A percentile compares a stretch with the other conserved stretches of the same genome.
Conservation (phyloP, 2,797 vertebrate species). For the Parambassis ranga region DNA sequence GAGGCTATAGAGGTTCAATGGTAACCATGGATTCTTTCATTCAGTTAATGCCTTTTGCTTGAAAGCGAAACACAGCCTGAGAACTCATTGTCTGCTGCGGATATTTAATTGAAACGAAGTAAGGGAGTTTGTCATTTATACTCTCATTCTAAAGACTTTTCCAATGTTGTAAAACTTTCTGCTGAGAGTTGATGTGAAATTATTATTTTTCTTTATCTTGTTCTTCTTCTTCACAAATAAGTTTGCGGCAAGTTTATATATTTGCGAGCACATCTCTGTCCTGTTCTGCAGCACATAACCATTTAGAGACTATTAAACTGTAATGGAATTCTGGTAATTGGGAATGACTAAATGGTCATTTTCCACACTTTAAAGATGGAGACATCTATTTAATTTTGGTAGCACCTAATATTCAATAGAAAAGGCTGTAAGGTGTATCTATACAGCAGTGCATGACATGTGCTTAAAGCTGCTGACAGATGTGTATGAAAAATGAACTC, state of each 20-base stretch:
- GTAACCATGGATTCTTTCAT: conserved; percentile 64
- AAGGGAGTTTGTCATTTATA: conserved; percentile 33
- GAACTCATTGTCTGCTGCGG: conserved; percentile 56
- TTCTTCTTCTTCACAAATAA: not conserved
- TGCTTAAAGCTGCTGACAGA: too few relatives aligned
- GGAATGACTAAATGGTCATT: not conserved
- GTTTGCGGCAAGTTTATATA: not conserved
- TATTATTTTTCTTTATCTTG: not conserved
- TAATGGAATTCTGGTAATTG: not conserved
- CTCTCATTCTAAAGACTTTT: conserved; percentile 38
- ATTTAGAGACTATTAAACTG: not conserved
- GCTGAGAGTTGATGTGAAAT: conserved; percentile 15
- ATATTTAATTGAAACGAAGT: conserved; percentile 67
- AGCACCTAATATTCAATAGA: not conserved
- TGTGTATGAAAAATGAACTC: too few relatives aligned
- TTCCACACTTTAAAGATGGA: not conserved
- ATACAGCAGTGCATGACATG: too few relatives aligned
- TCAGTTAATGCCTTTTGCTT: conserved; percentile 64
- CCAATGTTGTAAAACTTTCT: conserved; percentile 45
- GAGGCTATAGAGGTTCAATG: conserved; percentile 47
- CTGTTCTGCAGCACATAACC: not conserved
- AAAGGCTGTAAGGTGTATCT: too few relatives aligned
- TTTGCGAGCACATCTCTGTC: not conserved
- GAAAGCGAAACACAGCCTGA: conserved; percentile 48
- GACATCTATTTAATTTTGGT: not conserved